A percentile compares a stretch with the other conserved stretches of the same genome.
Conservation (phyloP, 2,797 vertebrate genomes). For the Enteromius thamalakanensis region DNA sequence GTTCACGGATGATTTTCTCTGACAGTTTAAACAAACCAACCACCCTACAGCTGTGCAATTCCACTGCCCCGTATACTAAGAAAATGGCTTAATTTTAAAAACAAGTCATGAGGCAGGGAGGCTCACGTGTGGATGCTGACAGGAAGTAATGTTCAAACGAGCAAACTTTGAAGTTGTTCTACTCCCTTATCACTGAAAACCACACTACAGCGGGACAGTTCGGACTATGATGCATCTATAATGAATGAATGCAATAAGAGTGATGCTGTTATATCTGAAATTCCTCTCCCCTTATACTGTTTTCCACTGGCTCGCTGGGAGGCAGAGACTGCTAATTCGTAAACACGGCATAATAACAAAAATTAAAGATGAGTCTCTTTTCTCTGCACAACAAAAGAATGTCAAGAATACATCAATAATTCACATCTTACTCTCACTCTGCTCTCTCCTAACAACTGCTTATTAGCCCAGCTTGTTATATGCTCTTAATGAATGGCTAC, state of each 20-base stretch:
- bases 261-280: conserved; percentile 27
- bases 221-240: conserved; percentile 47
- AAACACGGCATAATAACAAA: conserved; percentile 43
- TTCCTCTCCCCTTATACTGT: conserved; percentile 17
- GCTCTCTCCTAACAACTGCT: conserved; percentile 20
- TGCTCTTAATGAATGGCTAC: not conserved
- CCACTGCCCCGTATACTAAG: not conserved
- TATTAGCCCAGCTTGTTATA: conserved; percentile 28
- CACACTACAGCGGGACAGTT: conserved; percentile 12
- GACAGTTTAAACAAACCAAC: not conserved
- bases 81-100: not conserved
- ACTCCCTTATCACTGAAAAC: conserved; percentile 1
- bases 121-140: not conserved
- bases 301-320: conserved; percentile 31
- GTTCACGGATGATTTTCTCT: conserved; percentile 30
- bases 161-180: conserved; percentile 41
- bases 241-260: conserved; percentile 36
- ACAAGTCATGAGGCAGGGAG: not conserved
- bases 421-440: conserved; percentile 38
- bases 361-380: conserved; percentile 48
- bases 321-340: conserved; percentile 8
- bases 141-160: not conserved
- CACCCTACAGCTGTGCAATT: conserved; percentile 14
- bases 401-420: conserved; percentile 58
- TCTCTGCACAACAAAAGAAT: conserved; percentile 23